Conservation (phyloP, 1,140 invertebrate genomes). For the Mylabris phalerata region DNA sequence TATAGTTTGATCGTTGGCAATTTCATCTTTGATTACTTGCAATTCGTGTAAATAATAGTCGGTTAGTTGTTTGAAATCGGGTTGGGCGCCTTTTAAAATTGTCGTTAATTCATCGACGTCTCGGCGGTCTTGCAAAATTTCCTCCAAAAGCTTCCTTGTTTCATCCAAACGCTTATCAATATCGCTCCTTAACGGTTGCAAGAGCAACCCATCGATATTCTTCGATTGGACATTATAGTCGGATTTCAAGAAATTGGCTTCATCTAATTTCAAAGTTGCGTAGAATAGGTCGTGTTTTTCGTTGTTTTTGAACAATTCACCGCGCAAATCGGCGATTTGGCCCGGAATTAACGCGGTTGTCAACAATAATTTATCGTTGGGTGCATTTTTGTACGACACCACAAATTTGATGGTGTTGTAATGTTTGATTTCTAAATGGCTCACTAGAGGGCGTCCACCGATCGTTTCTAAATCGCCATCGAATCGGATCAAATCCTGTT, state of each 20-base stretch:
- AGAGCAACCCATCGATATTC: slow-evolving; percentile 49
- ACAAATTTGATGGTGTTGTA: slow-evolving; percentile 50
- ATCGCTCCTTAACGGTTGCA: slow-evolving; percentile 25
- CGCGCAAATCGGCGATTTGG: slow-evolving; percentile 57
- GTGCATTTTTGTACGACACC: slow-evolving; percentile 46
- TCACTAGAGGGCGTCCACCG: slow-evolving; percentile 43
- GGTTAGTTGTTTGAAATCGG: slow-evolving; percentile 52
- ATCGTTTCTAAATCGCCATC: slow-evolving; percentile 46
- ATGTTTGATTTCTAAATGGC: slow-evolving; percentile 48
- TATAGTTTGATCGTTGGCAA: slow-evolving; percentile 57
- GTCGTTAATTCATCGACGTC: slow-evolving; percentile 42
- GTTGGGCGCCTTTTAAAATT: slow-evolving; percentile 46
- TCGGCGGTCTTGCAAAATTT: slow-evolving; percentile 36
- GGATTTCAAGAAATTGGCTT: slow-evolving; percentile 61
- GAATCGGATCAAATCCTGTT: slow-evolving; percentile 46
- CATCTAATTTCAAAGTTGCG: slow-evolving; percentile 53
- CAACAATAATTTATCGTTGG: slow-evolving; percentile 50
- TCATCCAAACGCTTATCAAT: slow-evolving; percentile 30
- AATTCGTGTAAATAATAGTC: slow-evolving; percentile 54
- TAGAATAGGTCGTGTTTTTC: slow-evolving; percentile 54
- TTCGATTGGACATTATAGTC: slow-evolving; percentile 56
- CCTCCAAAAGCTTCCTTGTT: slow-evolving; percentile 41
- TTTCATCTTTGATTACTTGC: slow-evolving; percentile 54
- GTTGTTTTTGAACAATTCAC: slow-evolving; percentile 47
- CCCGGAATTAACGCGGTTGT: slow-evolving; percentile 53